Evolutionary conservation across 2,113 vertebrate species (phyloP), one percentile per base, ranked within the genome.

Genomic region (Engraulis encrasicolus): DNA sequence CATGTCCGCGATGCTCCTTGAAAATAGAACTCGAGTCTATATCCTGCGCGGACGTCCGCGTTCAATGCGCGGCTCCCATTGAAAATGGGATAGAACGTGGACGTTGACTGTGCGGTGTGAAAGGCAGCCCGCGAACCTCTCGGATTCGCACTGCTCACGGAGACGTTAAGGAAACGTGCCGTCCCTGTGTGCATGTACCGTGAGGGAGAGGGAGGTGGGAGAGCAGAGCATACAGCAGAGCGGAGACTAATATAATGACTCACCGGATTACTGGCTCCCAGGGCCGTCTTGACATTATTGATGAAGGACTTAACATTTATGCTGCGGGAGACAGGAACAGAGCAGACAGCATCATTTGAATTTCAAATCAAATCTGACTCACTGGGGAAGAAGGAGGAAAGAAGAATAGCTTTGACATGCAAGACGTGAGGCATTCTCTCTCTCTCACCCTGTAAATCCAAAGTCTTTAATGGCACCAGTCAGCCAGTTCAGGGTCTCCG

Each of bases 241-340:
- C n/a, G n/a, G 40, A 45, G 40, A 71, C 1, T 5, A 66, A 27
- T 23, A 66, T n/a, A n/a, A n/a, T 71, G 61, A 96, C 96, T 96
- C 87, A 97, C 96, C 2, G 98, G 98, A 91, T 99, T 99, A 85
- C 97, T 98, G 18, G 98, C 98, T 84, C 96, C 98, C 90, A 99
- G 96, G 90, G 98, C 98, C 0, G 97, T 99, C 92, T 98, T 99
- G 83, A 99, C 98, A 0, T 99, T 98, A 93, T 95, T 99, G 91
- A 99, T 99, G 91, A 99, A 99, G 84, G 94, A 97, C 89, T 99
- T 99, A 80, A 99, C 98, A 71, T 99, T 99, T 86, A 99, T 94
- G 31, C 98, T 99, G 88, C 20, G 81, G 86, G 37, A 86, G 37
- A 87, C 85, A n/a, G 77, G 34, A 79, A 40, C 27, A 19, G 54